Percentiles rank a stretch among this genome's conserved stretches.
phyloP scores from a whole-genome alignment of 2,888 invertebrate species.

The Ophion ellenae region DNA sequence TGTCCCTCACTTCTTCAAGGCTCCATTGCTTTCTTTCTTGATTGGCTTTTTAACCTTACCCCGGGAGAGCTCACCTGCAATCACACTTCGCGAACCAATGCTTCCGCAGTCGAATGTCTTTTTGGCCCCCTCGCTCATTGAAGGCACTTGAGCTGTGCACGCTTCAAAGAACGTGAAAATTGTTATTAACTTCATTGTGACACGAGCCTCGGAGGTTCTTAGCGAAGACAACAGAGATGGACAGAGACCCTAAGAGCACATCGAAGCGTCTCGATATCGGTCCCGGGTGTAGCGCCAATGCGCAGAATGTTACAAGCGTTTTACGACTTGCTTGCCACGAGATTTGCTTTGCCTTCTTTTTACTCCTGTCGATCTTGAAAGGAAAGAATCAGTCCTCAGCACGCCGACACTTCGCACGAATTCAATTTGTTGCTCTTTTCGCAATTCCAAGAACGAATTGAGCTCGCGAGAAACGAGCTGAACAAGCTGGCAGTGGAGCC shows the following conservation, averaged over 20 bases:
- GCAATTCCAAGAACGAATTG: slow-evolving; percentile 56
- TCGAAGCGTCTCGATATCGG: slow-evolving; percentile 43
- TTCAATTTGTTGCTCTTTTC: slow-evolving; percentile 60
- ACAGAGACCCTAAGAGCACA: slow-evolving; percentile 24
- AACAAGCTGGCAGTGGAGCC: slow-evolving; percentile 53
- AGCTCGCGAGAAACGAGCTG: slow-evolving; percentile 53
- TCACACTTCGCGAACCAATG: slow-evolving; percentile 35
- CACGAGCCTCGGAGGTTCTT: slow-evolving; percentile 56
- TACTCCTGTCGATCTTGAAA: slow-evolving; percentile 59
- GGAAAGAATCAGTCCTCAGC: slow-evolving; percentile 57
- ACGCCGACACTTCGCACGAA: slow-evolving; percentile 64
- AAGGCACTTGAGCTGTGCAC: slow-evolving; percentile 63
- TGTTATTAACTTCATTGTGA: slow-evolving; percentile 72
- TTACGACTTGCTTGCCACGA: slow-evolving; percentile 63
- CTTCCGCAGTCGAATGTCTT: slow-evolving; percentile 46
- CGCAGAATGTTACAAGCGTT: slow-evolving; percentile 60
- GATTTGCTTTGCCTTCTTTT: slow-evolving; percentile 51
- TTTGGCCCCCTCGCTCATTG: slow-evolving; percentile 48
- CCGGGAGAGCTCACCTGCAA: slow-evolving; percentile 26
- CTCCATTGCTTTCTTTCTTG: not conserved
- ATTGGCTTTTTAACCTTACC: slow-evolving; percentile 2
- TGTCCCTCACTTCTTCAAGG: not conserved
- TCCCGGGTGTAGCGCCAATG: slow-evolving; percentile 31
- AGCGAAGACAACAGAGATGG: slow-evolving; percentile 36
- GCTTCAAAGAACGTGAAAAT: slow-evolving; percentile 71